Evolutionary conservation across 64 coral and sea anemone species (phyloP).

Genomic region (Stichodactyla mertensii): DNA sequence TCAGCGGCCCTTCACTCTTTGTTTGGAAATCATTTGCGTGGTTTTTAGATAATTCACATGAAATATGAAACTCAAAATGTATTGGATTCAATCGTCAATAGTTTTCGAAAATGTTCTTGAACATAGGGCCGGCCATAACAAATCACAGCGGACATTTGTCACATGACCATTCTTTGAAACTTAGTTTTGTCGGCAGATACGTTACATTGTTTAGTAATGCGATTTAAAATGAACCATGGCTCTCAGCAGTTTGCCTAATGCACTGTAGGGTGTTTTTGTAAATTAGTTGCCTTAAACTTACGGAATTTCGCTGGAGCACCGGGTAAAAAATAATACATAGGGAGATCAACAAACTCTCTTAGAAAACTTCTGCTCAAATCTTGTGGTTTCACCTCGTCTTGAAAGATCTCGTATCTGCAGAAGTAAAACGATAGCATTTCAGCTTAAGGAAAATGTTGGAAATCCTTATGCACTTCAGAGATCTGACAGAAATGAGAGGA

Average conservation of each 20-base stretch:
- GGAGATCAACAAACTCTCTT: constrained; percentile 30
- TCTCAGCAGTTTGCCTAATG: background rate
- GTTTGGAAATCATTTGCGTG: too few relatives aligned
- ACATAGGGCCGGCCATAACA: too few relatives aligned
- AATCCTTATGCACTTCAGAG: background rate
- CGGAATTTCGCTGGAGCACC: constrained; percentile 18
- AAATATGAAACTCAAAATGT: too few relatives aligned
- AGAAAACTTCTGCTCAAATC: constrained; percentile 25
- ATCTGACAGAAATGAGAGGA: background rate
- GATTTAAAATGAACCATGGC: too few relatives aligned
- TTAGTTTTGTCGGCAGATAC: too few relatives aligned
- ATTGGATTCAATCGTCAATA: too few relatives aligned
- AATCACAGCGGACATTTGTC: too few relatives aligned
- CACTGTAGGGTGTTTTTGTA: background rate
- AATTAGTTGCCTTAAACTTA: background rate
- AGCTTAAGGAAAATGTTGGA: background rate
- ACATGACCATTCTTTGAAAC: too few relatives aligned
- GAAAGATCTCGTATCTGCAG: constrained; percentile 31
- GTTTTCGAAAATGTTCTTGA: too few relatives aligned
- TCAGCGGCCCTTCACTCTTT: too few relatives aligned
- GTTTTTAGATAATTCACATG: too few relatives aligned
- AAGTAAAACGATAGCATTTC: background rate
- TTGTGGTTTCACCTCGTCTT: constrained; percentile 41
- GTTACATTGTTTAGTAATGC: too few relatives aligned
- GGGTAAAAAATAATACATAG: constrained; percentile 17